Conservation (phyloP, 2,797 vertebrate species). For the Perdix hodgsoniae region DNA sequence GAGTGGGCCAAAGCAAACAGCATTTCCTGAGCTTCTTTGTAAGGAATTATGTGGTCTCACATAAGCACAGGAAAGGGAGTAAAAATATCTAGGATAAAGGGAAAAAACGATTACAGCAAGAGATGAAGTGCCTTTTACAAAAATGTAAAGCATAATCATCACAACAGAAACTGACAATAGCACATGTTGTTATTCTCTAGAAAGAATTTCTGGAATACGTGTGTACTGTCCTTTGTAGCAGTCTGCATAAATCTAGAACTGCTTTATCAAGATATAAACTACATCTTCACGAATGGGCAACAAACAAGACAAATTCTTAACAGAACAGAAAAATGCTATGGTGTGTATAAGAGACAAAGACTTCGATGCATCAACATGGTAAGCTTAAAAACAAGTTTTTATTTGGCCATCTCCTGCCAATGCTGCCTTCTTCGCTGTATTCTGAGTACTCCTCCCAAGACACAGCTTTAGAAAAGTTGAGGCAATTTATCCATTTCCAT, state of each 20-base stretch:
- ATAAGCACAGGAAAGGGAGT: neutral
- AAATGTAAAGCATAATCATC: neutral
- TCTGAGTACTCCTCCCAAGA: neutral
- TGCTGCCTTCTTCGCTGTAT: neutral
- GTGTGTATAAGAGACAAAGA: neutral
- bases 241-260: neutral
- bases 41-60: neutral
- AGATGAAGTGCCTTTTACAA: neutral
- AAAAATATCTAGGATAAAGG: neutral
- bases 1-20: neutral
- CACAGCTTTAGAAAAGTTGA: neutral
- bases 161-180: neutral
- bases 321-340: neutral
- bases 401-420: neutral
- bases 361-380: neutral
- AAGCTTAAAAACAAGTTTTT: neutral
- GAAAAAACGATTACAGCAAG: neutral
- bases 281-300: neutral
- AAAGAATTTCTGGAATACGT: slow-evolving; percentile 1
- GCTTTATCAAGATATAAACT: neutral
- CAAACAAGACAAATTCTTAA: neutral
- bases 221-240: neutral
- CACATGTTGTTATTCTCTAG: neutral
- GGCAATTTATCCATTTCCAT: neutral
- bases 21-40: neutral